These are phyloP conservation scores for Lacerta agilis DNA, from an alignment of 2,797 vertebrate species.

Conservation along the genomic window DNA sequence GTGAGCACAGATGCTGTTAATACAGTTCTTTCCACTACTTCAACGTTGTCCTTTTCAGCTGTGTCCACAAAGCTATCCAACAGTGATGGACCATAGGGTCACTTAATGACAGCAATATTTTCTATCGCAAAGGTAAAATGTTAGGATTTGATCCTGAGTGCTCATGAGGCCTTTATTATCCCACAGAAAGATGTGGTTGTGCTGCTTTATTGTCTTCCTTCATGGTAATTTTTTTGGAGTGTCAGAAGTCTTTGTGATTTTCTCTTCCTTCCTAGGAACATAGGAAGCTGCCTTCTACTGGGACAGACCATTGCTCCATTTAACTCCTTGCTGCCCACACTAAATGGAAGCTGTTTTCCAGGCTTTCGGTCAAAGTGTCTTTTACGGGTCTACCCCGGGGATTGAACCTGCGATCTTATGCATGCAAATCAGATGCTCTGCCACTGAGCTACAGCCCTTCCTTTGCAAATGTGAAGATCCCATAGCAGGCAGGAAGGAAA, in stretches of 20 bases:
- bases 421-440: too few relatives aligned
- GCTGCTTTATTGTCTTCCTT: neutral
- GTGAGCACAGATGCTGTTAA: too few relatives aligned
- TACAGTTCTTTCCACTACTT: neutral
- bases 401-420: too few relatives aligned
- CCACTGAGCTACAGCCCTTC: too few relatives aligned
- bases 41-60: neutral
- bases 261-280: neutral
- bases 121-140: slow-evolving; percentile 24
- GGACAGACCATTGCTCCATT: too few relatives aligned
- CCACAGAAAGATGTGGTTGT: neutral
- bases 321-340: too few relatives aligned
- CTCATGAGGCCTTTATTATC: neutral
- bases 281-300: too few relatives aligned
- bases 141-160: neutral
- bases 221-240: neutral
- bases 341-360: too few relatives aligned
- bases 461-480: too few relatives aligned
- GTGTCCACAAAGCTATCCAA: neutral
- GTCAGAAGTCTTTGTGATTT: neutral
- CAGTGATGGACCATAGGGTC: slow-evolving; percentile 10
- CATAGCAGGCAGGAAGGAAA: too few relatives aligned
- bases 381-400: too few relatives aligned
- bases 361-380: too few relatives aligned
- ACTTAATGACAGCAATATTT: slow-evolving; percentile 23